Evolutionary conservation across 2,888 invertebrate genomes (phyloP), one percentile per base, ranked within the genome.

Genomic region (Auanema sp.): DNA sequence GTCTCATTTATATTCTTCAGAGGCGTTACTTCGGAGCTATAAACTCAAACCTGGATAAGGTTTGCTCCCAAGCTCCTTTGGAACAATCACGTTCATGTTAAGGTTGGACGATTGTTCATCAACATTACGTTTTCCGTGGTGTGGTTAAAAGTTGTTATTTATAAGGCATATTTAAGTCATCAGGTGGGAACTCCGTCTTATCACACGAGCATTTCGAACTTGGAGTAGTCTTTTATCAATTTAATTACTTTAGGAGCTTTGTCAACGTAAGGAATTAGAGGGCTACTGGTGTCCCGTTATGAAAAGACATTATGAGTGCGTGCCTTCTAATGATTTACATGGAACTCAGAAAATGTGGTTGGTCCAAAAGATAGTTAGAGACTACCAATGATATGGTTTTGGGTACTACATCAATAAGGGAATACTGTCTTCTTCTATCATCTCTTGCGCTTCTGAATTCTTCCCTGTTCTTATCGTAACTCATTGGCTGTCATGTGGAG

Each of bases 221-320:
- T 40, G 41, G 14, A 23, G 16, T 49, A 47, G 42, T 18, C 58
- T 58, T 16, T 59, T 59, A 25, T 33, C 23, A 41, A 43, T 42
- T 40, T 18, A 11, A 47, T 23, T n/a, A 24, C 43, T 74, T 53
- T 61, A 80, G 78, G 78, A 79, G 50, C 62, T 81, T 14, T 81
- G 81, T 56, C 79, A 81, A 60, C 64, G 81, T 23, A 79, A 80
- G 64, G 81, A 81, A 51, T 65, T 81, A 8, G 76, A 76, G 51
- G 81, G 81, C 14, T 81, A 79, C 58, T 81, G 81, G 81, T 81
- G 81, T 60, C 81, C 81, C n/a, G 79, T 77, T 16, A 68, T 65
- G 55, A 76, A 77, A 47, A 49, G 79, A 55, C 67, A 77, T 33
- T 81, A 81, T 60, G 71, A 72, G 8, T 81, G 81, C 56, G 67